phyloP scores from a whole-genome alignment of 2,113 vertebrate genomes.

The Lathamus discolor region DNA sequence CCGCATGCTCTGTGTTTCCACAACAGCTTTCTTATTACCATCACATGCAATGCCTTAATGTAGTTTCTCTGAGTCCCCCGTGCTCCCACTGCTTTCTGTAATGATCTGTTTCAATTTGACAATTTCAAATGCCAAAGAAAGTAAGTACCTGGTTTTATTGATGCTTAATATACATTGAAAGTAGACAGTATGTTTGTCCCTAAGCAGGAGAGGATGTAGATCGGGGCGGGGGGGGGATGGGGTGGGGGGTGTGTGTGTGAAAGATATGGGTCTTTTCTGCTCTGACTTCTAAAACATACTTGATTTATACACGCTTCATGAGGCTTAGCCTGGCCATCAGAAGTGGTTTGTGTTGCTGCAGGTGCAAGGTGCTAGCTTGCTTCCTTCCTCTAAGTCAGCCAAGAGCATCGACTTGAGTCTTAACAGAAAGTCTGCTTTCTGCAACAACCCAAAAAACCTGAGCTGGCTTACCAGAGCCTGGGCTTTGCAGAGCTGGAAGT shows the following conservation, averaged over 20 bases:
- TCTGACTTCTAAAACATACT: background rate
- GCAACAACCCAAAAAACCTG: background rate
- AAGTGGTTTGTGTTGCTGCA: background rate
- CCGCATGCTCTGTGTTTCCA: background rate
- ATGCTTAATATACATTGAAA: background rate
- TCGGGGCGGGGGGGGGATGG: background rate
- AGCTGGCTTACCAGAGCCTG: background rate
- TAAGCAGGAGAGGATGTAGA: background rate
- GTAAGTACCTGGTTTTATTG: background rate
- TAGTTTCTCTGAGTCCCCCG: background rate
- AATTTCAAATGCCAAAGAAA: background rate
- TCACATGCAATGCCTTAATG: background rate
- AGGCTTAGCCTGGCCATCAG: background rate
- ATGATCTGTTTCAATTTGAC: background rate
- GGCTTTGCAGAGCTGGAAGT: background rate
- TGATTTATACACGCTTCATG: rapidly evolving
- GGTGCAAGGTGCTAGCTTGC: rapidly evolving
- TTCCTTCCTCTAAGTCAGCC: background rate
- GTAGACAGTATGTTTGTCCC: background rate
- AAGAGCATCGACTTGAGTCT: background rate
- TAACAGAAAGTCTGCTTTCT: background rate
- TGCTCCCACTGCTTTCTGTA: background rate
- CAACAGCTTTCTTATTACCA: background rate
- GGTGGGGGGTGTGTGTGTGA: too few relatives aligned
- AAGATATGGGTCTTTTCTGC: background rate